Conservation (phyloP, 2,797 vertebrate genomes). For the Lutjanus argentimaculatus region DNA sequence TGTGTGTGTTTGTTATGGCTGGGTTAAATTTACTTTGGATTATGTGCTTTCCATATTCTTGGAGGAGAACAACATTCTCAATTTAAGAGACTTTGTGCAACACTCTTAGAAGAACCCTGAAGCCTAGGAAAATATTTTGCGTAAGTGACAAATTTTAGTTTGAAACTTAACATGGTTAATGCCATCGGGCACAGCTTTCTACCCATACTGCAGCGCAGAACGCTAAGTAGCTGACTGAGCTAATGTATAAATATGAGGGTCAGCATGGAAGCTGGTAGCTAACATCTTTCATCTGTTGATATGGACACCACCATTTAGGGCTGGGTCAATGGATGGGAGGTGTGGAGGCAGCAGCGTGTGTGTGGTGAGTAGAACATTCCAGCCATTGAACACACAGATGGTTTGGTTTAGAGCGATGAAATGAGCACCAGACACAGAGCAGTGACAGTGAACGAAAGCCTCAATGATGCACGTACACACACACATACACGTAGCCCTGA, state of each 20-base stretch:
- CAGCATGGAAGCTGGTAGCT: conserved; percentile 70
- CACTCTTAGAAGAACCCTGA: no score
- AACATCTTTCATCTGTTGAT: conserved; percentile 79
- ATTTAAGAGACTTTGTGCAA: no score
- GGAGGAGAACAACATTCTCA: no score
- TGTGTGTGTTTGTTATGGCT: no score
- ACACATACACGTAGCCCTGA: conserved; percentile 29
- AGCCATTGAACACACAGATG: conserved; percentile 77
- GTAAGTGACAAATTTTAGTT: no score
- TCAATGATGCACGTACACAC: conserved; percentile 61
- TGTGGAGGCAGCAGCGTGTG: conserved; percentile 57
- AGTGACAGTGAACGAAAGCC: conserved; percentile 78
- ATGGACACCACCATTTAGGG: conserved; percentile 76
- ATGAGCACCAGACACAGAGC: conserved; percentile 81
- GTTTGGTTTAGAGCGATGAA: conserved; percentile 82
- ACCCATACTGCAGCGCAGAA: not conserved
- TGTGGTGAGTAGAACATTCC: conserved; percentile 70
- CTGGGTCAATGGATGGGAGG: conserved; percentile 73
- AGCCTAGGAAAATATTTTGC: no score
- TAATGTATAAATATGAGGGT: conserved; percentile 60
- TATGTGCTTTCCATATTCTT: no score
- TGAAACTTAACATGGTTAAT: no score
- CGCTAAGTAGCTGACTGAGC: conserved; percentile 46
- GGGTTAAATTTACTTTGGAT: no score
- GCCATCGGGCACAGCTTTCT: not conserved